These are phyloP conservation scores for Julus scanicus DNA, from an alignment of 2,888 invertebrate species.

Conservation along the genomic window DNA sequence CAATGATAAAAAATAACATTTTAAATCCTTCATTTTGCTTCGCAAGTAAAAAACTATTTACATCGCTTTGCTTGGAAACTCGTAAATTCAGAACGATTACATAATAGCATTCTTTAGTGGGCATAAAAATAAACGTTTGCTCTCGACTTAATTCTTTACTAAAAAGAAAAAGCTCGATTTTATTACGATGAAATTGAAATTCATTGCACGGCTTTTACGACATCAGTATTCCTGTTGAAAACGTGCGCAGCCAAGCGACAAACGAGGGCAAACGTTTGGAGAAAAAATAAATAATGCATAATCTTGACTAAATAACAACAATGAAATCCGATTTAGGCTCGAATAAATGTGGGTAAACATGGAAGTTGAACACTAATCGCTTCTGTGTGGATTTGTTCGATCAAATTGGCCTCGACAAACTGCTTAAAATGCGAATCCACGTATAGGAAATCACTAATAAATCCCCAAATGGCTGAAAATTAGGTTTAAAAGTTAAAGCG, in stretches of 20 bases:
- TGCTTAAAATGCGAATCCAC: background rate
- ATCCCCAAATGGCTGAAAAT: no score
- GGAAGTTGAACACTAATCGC: background rate
- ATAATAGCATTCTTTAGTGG: slow-evolving; percentile 11
- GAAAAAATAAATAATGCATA: slow-evolving; percentile 6
- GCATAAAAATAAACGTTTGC: background rate
- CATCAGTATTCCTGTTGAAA: no score
- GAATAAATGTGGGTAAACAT: background rate
- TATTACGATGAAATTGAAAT: slow-evolving; percentile 20
- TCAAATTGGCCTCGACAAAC: background rate
- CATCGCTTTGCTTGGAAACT: background rate
- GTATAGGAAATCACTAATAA: background rate
- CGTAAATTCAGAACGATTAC: background rate
- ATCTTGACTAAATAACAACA: slow-evolving; percentile 15
- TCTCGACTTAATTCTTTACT: background rate
- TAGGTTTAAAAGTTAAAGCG: no score
- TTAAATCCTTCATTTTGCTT: background rate
- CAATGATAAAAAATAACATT: background rate
- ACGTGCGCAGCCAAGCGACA: background rate
- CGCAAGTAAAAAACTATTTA: background rate
- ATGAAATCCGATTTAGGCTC: slow-evolving; percentile 3
- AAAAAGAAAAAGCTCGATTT: background rate
- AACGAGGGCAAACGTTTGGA: background rate
- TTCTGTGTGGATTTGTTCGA: background rate
- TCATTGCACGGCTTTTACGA: background rate